Evolutionary conservation across 2,888 invertebrate species (phyloP).

Genomic region (Chrysodeixis includens): DNA sequence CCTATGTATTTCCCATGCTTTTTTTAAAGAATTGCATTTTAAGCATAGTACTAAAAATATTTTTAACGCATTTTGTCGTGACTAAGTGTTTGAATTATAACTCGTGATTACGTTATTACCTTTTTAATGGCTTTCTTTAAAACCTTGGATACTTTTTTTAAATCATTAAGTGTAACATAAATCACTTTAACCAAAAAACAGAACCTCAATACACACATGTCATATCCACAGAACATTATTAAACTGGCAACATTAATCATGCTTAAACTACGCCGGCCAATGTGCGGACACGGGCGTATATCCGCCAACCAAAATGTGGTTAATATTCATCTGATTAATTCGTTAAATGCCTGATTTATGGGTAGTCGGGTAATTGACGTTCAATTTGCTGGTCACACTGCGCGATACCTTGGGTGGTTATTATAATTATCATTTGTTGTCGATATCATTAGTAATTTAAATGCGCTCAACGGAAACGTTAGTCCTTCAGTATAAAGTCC

Average conservation of each 20-base stretch:
- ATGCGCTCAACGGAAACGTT: too few relatives aligned
- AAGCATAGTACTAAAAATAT: too few relatives aligned
- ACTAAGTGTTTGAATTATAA: too few relatives aligned
- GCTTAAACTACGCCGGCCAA: slow-evolving; percentile 28
- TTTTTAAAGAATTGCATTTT: too few relatives aligned
- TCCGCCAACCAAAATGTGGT: slow-evolving; percentile 53
- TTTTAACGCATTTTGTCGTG: too few relatives aligned
- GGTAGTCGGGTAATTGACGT: slow-evolving; percentile 43
- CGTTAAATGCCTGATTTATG: slow-evolving; percentile 61
- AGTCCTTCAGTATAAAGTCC: too few relatives aligned
- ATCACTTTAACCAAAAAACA: neutral
- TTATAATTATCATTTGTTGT: slow-evolving; percentile 7
- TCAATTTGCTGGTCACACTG: slow-evolving; percentile 53
- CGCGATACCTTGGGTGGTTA: slow-evolving; percentile 18
- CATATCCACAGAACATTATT: slow-evolving; percentile 32
- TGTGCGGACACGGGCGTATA: slow-evolving; percentile 41
- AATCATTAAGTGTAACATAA: too few relatives aligned
- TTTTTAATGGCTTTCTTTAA: too few relatives aligned
- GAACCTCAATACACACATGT: neutral
- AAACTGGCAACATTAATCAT: slow-evolving; percentile 52
- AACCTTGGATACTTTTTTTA: too few relatives aligned
- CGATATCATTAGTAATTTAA: neutral
- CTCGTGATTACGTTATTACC: too few relatives aligned
- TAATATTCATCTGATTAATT: slow-evolving; percentile 64
- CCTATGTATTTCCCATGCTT: too few relatives aligned